Conservation (phyloP, 2,113 vertebrate genomes). For the Athene cunicularia region DNA sequence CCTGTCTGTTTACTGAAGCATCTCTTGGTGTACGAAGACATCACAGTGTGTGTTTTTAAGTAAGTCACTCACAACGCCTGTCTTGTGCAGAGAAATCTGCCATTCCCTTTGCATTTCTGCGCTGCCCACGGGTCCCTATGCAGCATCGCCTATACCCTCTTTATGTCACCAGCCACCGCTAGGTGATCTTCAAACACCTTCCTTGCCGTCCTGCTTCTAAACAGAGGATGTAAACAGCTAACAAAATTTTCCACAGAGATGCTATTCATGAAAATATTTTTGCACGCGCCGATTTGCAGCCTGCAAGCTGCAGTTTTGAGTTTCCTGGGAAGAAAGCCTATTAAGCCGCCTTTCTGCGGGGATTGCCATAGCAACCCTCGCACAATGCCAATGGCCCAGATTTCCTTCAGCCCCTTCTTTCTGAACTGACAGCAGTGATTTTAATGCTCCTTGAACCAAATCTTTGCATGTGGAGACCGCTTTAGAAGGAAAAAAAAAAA, state of each 20-base stretch:
- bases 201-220: neutral
- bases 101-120: neutral
- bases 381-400: constrained; percentile 73
- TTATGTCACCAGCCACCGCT: neutral
- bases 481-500: neutral
- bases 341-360: constrained; percentile 64
- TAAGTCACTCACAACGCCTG: neutral
- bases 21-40: neutral
- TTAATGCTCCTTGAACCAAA: constrained; percentile 79
- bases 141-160: neutral
- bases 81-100: neutral
- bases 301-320: constrained; percentile 19
- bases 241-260: constrained; percentile 39
- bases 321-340: constrained; percentile 78
- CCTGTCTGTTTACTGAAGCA: neutral
- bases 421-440: constrained; percentile 75
- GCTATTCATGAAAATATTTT: constrained; percentile 52
- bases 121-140: neutral
- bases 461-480: constrained; percentile 19
- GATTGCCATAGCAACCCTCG: constrained; percentile 73
- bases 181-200: neutral
- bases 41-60: neutral
- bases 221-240: neutral
- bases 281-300: constrained; percentile 30
- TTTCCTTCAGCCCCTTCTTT: constrained; percentile 70